A percentile compares a stretch with the other conserved stretches of the same genome.
These are phyloP conservation scores for Thalpophila matura DNA, from an alignment of 2,888 invertebrate genomes.

Conservation along the genomic window DNA sequence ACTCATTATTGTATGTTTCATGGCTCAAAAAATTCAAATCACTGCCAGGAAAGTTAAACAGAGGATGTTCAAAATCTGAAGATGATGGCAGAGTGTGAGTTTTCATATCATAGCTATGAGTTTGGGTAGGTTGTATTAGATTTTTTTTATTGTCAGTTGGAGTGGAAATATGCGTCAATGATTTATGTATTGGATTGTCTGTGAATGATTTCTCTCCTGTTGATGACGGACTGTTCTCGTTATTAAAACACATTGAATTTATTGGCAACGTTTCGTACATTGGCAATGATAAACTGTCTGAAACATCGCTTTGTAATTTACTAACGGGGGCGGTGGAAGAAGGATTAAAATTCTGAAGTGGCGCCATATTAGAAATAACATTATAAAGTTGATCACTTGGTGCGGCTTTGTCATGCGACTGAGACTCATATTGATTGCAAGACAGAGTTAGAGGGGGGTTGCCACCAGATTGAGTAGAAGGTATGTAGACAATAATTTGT, in stretches of 20 bases:
- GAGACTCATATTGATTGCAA: slow-evolving; percentile 5
- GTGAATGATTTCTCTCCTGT: slow-evolving; percentile 9
- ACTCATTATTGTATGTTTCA: slow-evolving; percentile 29
- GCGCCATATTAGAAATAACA: slow-evolving; percentile 21
- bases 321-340: slow-evolving; percentile 7
- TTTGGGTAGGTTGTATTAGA: background rate
- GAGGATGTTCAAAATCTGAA: slow-evolving; percentile 21
- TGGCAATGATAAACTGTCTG: slow-evolving; percentile 28
- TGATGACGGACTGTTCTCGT: slow-evolving; percentile 26
- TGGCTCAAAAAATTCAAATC: background rate
- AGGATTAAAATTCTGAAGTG: slow-evolving; percentile 16
- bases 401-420: background rate
- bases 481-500: slow-evolving; percentile 38
- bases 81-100: slow-evolving; percentile 1
- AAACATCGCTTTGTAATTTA: slow-evolving; percentile 25
- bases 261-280: slow-evolving; percentile 40
- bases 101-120: background rate
- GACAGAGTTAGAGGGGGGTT: background rate
- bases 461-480: slow-evolving; percentile 7
- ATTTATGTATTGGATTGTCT: background rate
- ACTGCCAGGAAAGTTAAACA: slow-evolving; percentile 16
- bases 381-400: slow-evolving; percentile 10
- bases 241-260: slow-evolving; percentile 49
- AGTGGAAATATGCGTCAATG: background rate
- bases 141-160: background rate